Conservation (phyloP, 2,113 vertebrate genomes). For the Emydocephalus ijimae region DNA sequence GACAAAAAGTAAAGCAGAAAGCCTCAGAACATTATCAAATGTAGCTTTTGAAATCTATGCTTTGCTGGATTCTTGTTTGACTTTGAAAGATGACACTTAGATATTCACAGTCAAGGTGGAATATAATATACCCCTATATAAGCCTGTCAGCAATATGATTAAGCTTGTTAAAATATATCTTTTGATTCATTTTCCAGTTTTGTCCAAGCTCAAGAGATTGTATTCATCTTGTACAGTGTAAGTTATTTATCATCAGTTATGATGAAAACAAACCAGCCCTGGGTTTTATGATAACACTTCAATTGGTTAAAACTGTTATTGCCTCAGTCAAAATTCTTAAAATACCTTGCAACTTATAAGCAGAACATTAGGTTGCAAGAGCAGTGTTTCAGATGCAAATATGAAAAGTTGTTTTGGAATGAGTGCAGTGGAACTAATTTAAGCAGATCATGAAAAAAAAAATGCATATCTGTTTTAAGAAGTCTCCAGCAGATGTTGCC, state of each 20-base stretch:
- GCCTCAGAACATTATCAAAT: slow-evolving; percentile 1
- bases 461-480: not conserved
- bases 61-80: not conserved
- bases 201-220: not conserved
- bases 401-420: not conserved
- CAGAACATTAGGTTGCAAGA: not conserved
- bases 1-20: slow-evolving; percentile 31
- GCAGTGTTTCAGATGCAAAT: not conserved
- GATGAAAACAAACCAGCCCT: slow-evolving; percentile 15
- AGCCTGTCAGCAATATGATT: slow-evolving; percentile 34
- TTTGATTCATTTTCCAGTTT: slow-evolving; percentile 3
- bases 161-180: slow-evolving; percentile 25
- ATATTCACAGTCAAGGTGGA: not conserved
- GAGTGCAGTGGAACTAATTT: not conserved
- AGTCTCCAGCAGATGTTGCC: not conserved
- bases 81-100: not conserved
- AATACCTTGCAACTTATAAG: not conserved
- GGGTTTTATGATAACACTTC: not conserved
- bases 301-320: not conserved
- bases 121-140: not conserved
- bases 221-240: not conserved
- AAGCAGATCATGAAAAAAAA: not conserved
- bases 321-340: not conserved
- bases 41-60: slow-evolving; percentile 40
- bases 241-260: slow-evolving; percentile 30